Evolutionary conservation across 2,888 invertebrate genomes (phyloP), one percentile per base, ranked within the genome.

Genomic region (Dasypolia templi): DNA sequence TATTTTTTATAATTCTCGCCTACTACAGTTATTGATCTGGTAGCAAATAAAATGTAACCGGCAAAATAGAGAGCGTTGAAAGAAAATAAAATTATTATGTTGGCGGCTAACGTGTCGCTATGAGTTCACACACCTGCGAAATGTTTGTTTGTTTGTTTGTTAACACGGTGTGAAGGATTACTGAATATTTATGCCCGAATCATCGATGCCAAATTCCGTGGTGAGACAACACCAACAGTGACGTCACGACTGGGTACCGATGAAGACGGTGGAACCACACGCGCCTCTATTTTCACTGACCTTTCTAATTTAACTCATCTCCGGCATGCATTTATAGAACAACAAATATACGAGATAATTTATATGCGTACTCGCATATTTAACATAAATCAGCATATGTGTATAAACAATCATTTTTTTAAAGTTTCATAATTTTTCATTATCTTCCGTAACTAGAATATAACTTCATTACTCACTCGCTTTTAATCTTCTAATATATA

Each of bases 301-400:
- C 92, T 93, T 92, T 92, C 92, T 91, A 91, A 91, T 92, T 93
- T 93, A 90, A 89, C 90, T 90, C 81, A 87, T 88, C 89, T 88
- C 82, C 64, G 81, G 77, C 82, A 58, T 49, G 61, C 72, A 65
- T 46, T 82, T 64, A 51, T 67, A 82, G 59, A 79, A 49, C 32
- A 71, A 74, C 59, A 64, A 39, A 76, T 51, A 51, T 32, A 53
- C n/a, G 29, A 72, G n/a, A 78, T 46, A 14, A 79, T 61, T 49
- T 22, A 35, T 46, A 66, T 49, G 62, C 53, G 35, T 67, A 56
- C 12, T 0, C n/a, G n/a, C n/a, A n/a, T 56, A 42, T 39, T 81
- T 63, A 42, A 61, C 17, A 76, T 76, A 62, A 71, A 62, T 61
- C 32, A 26, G 19, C 67, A 77, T 75, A 56, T 14, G 17, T 3